These are phyloP conservation scores for Chauna torquata DNA, from an alignment of 2,113 vertebrate species.

Conservation along the genomic window DNA sequence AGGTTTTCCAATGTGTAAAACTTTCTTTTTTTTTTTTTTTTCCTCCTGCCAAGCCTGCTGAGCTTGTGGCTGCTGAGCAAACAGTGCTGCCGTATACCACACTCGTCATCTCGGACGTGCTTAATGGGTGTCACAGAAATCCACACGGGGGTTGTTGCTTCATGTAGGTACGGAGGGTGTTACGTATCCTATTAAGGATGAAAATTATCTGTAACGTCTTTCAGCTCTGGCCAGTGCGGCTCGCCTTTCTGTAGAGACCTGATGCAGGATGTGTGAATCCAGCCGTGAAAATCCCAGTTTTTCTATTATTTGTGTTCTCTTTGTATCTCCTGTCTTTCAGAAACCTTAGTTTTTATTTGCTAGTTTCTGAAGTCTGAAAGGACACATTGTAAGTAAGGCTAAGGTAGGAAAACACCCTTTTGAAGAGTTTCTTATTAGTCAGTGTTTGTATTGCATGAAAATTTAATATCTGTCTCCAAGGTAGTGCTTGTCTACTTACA, in stretches of 20 bases:
- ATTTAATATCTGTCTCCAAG: neutral
- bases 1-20: neutral
- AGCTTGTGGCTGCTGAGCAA: neutral
- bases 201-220: neutral
- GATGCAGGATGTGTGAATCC: neutral
- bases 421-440: conserved; percentile 8
- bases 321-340: neutral
- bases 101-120: fast-evolving
- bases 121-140: fast-evolving
- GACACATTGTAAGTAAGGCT: neutral
- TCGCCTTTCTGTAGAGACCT: neutral
- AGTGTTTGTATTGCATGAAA: conserved; percentile 8
- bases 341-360: neutral
- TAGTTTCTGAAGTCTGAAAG: neutral
- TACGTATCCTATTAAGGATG: neutral
- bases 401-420: neutral
- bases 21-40: neutral
- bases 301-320: neutral
- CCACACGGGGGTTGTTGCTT: neutral
- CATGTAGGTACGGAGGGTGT: fast-evolving
- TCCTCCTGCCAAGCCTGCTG: neutral
- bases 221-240: neutral
- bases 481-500: neutral
- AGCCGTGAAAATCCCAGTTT: neutral
- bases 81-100: too few species aligned